phyloP scores from a whole-genome alignment of 2,797 vertebrate species.

The Channallabes apus region DNA sequence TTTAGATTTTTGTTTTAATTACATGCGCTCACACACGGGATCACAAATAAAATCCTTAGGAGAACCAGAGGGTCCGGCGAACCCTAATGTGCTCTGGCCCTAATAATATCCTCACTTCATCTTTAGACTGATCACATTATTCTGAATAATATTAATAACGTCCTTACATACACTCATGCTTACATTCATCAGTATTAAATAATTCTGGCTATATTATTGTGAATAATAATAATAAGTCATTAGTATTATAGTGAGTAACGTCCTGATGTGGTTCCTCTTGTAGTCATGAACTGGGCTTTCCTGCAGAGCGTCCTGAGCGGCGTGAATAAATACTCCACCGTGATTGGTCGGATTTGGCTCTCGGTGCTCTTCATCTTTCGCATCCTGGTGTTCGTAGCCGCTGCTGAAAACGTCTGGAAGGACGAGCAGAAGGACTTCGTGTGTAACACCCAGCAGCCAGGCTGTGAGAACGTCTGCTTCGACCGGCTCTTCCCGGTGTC shows the following conservation, averaged over 20 bases:
- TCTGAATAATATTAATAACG: neutral
- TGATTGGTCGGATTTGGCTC: constrained; percentile 84
- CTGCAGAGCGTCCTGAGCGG: constrained; percentile 83
- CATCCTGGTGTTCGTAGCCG: constrained; percentile 82
- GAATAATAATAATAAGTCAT: neutral
- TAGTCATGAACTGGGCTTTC: constrained; percentile 85
- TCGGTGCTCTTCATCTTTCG: constrained; percentile 83
- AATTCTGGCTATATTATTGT: no score
- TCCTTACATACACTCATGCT: neutral
- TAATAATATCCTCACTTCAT: neutral
- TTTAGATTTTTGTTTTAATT: neutral
- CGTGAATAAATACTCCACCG: constrained; percentile 85
- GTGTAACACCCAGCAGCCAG: constrained; percentile 84
- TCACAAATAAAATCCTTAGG: no score
- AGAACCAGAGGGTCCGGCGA: no score
- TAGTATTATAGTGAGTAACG: no score
- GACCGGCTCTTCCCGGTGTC: constrained; percentile 88
- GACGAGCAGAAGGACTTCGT: constrained; percentile 83
- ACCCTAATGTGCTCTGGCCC: no score
- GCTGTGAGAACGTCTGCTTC: constrained; percentile 88
- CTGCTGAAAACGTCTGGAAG: constrained; percentile 87
- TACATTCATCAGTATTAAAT: neutral
- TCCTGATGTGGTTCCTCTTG: neutral
- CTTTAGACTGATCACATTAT: neutral
- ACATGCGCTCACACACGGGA: neutral